Evolutionary conservation across 1,140 invertebrate species (phyloP), one percentile per base, ranked within the genome.

Genomic region (Apis laboriosa): DNA sequence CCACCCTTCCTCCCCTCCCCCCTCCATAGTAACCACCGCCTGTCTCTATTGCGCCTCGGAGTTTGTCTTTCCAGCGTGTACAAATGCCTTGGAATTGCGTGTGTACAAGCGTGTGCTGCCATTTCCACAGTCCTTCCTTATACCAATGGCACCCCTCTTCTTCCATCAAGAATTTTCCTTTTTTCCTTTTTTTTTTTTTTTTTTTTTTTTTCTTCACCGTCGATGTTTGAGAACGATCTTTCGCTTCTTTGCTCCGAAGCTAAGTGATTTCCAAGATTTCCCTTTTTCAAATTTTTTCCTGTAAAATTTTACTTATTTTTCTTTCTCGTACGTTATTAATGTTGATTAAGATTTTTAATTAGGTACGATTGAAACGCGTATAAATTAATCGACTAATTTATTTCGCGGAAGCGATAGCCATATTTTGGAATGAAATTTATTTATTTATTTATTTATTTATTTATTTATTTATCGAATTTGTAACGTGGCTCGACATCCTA

Each of bases 11-110:
- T 5, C 77, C 49, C 21, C 24, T 53, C 8, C 15, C 24, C 24
- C 61, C 2, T 2, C 34, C 34, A 7, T 43, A n/a, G 60, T 78
- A 78, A 78, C 64, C 76, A 58, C 83, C 28, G 34, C 53, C 66
- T 81, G 84, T 84, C 79, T 76, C 85, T 85, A 80, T 64, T 72
- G 34, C 66, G 55, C 66, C 66, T 34, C 43, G 55, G 34, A 78
- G 66, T 78, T 78, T 78, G 77, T 78, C 77, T 78, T 78, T 70
- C 28, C 77, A 78, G 8, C 55, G 66, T 60, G 77, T 60, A 78
- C 53, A 70, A 78, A 60, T 55, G 34, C 34, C 53, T 51, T 9
- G 51, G n/a, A 55, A 55, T 70, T 24, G 49, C 28, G 19, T 53
- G 67, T 43, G 61, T 34, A 43, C 15, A 19, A 5, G n/a, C 9